Evolutionary conservation across 2,797 vertebrate genomes (phyloP).

Genomic region (Sebastes baramenuke): DNA sequence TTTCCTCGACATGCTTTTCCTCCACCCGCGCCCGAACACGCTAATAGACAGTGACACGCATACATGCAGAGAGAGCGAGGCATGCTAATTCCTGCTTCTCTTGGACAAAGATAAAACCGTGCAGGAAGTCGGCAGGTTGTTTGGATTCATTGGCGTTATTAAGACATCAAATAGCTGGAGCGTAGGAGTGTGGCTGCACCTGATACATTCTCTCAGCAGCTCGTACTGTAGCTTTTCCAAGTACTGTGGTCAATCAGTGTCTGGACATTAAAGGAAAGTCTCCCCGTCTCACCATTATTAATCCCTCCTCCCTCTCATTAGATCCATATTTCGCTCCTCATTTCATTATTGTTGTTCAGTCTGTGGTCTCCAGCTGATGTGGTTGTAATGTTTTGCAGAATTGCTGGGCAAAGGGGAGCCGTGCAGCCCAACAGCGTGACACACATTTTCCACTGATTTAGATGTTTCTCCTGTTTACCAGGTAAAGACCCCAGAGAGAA

Average conservation of each 20-base stretch:
- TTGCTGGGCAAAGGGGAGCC: conserved; percentile 31
- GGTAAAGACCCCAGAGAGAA: conserved; percentile 72
- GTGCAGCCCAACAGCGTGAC: conserved; percentile 57
- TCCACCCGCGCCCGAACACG: background rate
- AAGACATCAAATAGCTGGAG: conserved; percentile 50
- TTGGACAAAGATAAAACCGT: conserved; percentile 54
- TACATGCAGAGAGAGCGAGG: conserved; percentile 37
- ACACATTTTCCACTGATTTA: conserved; percentile 78
- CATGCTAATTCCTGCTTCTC: conserved; percentile 51
- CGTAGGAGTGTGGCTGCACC: conserved; percentile 4
- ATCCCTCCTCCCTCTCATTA: background rate
- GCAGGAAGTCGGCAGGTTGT: conserved; percentile 40
- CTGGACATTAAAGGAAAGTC: background rate
- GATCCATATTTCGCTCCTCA: conserved; percentile 9
- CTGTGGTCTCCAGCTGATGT: conserved; percentile 61
- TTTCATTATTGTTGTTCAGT: conserved; percentile 48
- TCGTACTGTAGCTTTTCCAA: background rate
- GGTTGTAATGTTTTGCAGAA: conserved; percentile 62
- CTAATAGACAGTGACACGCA: conserved; percentile 52
- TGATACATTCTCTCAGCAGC: background rate
- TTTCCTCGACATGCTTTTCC: conserved; percentile 67
- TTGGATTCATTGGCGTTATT: conserved; percentile 42
- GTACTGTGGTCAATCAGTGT: background rate
- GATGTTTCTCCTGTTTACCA: conserved; percentile 77
- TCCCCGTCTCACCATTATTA: background rate